phyloP scores from a whole-genome alignment of 2,113 vertebrate species.

The Noturus placidus region DNA sequence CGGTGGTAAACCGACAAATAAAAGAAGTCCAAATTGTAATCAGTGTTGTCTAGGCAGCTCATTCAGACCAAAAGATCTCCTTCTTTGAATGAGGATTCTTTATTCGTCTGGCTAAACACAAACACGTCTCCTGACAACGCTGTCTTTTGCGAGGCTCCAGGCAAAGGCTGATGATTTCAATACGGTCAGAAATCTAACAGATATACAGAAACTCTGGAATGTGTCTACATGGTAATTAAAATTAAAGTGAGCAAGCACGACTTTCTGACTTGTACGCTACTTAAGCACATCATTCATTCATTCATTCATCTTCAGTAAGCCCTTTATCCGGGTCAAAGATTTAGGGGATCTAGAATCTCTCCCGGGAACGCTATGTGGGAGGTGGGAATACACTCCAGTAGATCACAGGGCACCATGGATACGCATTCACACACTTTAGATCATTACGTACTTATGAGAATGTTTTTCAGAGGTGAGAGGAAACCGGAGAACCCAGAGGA shows the following conservation, averaged over 20 bases:
- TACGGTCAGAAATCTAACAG: not conserved
- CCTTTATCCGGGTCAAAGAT: not conserved
- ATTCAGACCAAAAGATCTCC: not conserved
- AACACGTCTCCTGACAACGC: not conserved
- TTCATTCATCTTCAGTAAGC: not conserved
- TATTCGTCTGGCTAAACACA: not conserved
- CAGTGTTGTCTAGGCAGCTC: constrained; percentile 15
- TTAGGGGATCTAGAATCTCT: not conserved
- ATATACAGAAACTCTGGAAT: not conserved
- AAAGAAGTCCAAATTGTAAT: constrained; percentile 7
- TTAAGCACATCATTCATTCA: not conserved
- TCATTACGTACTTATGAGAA: not conserved
- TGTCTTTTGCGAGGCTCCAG: not conserved
- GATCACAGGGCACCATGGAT: not conserved
- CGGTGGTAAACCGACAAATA: not conserved
- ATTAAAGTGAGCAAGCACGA: not conserved
- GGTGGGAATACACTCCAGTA: not conserved
- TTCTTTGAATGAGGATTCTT: not conserved
- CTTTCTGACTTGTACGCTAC: not conserved
- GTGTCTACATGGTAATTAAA: not conserved
- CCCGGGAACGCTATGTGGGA: not conserved
- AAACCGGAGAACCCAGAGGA: not conserved
- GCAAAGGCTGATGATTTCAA: not conserved
- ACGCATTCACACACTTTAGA: not conserved
- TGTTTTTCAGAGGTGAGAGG: not conserved